Base-by-base conservation (phyloP, 2,888 invertebrate genomes). In the Stenotaenia linearis region DNA sequence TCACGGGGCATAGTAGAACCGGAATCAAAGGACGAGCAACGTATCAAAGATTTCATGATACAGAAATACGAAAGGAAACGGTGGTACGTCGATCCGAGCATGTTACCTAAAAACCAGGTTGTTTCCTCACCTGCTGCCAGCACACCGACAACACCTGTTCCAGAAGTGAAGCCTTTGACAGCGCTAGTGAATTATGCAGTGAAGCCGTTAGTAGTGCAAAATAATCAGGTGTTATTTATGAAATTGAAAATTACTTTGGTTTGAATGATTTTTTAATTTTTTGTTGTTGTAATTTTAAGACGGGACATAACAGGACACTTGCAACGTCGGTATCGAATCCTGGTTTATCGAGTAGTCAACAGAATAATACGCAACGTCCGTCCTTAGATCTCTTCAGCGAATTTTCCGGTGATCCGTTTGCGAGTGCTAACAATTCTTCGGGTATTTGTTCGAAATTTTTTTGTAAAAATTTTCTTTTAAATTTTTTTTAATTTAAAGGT, bases 31-130 rank as follows among this genome's bases (percentile, higher is more conserved):
- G 96, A 96, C 85, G 96, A 96, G 87, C 93, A 94, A 87, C 92
- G 93, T 86, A 92, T 97, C 84, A 92, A 93, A 86, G 96, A 97
- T 87, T 92, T 96, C 84, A 95, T 97, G 95, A 90, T 92, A 79
- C 93, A 96, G 85, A 98, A 97, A 88, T 98, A 98, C 86, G 98
- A 98, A 87, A 91, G 93, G 85, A 96, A 96, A 86, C 91, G 95
- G 79, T 90, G 88, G 87, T 89, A 88, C 83, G 86, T 88, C 32
- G 88, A 88, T 50, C 88, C 89, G 1, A 85, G 86, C 23, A 86
- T 87, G 37, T 83, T 85, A 15, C 84, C 86, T 82, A 85, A 85
- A 79, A 87, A 86, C 79, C 79, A 79, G 30, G 37, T 35, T 1
- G 12, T 45, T 45, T 15, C 30, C 15, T 37, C 69, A 2, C 23